Evolutionary conservation across 92 coral and sea anemone species (phyloP).

Genomic region (Parazoanthus darwini): DNA sequence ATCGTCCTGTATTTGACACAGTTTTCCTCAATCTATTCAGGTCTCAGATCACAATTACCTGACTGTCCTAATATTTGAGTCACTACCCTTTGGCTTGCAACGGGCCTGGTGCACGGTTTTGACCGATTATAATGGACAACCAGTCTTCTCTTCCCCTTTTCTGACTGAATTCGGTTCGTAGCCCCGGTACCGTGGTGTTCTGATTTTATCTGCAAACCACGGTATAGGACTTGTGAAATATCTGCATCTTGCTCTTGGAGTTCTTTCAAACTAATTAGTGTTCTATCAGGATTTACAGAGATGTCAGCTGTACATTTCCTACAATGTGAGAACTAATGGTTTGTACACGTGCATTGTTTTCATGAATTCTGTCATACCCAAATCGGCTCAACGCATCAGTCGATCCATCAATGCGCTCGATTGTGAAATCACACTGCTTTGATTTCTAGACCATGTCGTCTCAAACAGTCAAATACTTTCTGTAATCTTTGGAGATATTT

Average conservation of each 20-base stretch:
- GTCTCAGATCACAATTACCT: background rate
- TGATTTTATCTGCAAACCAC: constrained; percentile 19
- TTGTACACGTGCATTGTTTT: too few species aligned
- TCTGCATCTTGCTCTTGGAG: constrained; percentile 38
- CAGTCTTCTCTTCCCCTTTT: constrained; percentile 40
- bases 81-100: background rate
- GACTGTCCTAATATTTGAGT: constrained; percentile 7
- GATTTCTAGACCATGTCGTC: too few species aligned
- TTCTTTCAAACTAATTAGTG: constrained; percentile 28
- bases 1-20: background rate
- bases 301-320: too few species aligned
- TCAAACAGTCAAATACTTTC: too few species aligned
- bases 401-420: too few species aligned
- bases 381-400: too few species aligned
- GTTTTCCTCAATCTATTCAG: background rate
- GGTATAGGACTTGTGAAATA: constrained; percentile 40
- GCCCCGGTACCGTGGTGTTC: constrained; percentile 19
- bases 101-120: constrained; percentile 27
- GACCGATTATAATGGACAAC: constrained; percentile 30
- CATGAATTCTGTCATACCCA: too few species aligned
- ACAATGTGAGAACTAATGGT: too few species aligned
- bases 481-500: too few species aligned
- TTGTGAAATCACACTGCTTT: too few species aligned
- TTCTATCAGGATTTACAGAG: background rate
- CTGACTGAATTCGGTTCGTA: constrained; percentile 42